Percentiles rank a stretch among this genome's conserved stretches.
phyloP scores from a whole-genome alignment of 2,113 vertebrate species.

The Vulpes lagopus region DNA sequence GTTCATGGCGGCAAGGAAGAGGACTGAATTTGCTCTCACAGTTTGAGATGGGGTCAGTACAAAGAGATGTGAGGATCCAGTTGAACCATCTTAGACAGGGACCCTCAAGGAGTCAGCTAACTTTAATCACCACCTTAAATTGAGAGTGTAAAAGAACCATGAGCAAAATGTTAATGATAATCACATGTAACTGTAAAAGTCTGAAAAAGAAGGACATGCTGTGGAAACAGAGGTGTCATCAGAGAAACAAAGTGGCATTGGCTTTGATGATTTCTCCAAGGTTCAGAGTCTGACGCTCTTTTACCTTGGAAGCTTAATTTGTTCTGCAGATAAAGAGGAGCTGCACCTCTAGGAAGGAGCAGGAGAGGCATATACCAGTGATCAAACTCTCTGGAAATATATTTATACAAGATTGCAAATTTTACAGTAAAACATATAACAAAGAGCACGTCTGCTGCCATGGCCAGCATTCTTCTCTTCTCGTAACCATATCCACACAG shows the following conservation, averaged over 20 bases:
- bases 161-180: conserved; percentile 70
- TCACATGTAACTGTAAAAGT: conserved; percentile 65
- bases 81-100: neutral
- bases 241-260: conserved; percentile 62
- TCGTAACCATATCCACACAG: too few relatives aligned
- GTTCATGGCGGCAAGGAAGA: neutral
- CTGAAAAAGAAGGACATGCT: conserved; percentile 42
- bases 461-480: neutral
- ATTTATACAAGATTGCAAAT: conserved; percentile 37
- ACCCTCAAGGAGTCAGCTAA: neutral
- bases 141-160: neutral
- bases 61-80: rapidly evolving
- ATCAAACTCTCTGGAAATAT: neutral
- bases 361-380: neutral
- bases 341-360: neutral
- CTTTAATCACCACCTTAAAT: neutral
- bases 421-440: neutral
- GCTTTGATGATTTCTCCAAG: conserved; percentile 69
- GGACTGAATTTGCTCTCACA: neutral
- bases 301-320: conserved; percentile 57
- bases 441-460: neutral
- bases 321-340: conserved; percentile 16
- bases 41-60: neutral
- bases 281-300: neutral
- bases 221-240: conserved; percentile 57